Evolutionary conservation across 2,797 vertebrate genomes (phyloP).

Genomic region (Petrocephalus sullivani): DNA sequence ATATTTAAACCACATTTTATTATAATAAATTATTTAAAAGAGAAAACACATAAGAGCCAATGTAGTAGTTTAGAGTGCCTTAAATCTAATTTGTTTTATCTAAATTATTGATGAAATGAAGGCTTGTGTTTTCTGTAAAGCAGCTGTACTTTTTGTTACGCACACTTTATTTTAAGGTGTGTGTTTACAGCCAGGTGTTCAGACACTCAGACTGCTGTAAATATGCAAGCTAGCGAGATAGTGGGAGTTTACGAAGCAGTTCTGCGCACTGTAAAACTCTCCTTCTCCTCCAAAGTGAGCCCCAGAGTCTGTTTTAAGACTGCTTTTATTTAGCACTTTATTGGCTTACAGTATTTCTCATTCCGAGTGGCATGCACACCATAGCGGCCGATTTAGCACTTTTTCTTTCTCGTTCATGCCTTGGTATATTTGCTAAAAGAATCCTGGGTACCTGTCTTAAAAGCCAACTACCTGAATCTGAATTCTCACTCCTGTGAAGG

Average conservation of each 20-base stretch:
- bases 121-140: not conserved
- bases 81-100: not conserved
- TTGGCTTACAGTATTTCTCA: not conserved
- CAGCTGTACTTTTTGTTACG: not conserved
- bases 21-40: no score
- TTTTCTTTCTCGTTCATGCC: not conserved
- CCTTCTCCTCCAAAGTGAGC: not conserved
- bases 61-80: not conserved
- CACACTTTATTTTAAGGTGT: not conserved
- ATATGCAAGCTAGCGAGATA: not conserved
- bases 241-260: not conserved
- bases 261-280: not conserved
- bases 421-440: not conserved
- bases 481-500: not conserved
- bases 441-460: not conserved
- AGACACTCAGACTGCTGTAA: not conserved
- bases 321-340: not conserved
- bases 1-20: not conserved
- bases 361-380: not conserved
- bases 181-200: not conserved
- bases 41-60: not conserved
- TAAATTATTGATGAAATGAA: not conserved
- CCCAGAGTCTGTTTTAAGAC: not conserved
- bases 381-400: not conserved
- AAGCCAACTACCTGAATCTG: not conserved